Evolutionary conservation across 2,113 vertebrate species (phyloP), one percentile per base, ranked within the genome.

Genomic region (Etheostoma spectabile): DNA sequence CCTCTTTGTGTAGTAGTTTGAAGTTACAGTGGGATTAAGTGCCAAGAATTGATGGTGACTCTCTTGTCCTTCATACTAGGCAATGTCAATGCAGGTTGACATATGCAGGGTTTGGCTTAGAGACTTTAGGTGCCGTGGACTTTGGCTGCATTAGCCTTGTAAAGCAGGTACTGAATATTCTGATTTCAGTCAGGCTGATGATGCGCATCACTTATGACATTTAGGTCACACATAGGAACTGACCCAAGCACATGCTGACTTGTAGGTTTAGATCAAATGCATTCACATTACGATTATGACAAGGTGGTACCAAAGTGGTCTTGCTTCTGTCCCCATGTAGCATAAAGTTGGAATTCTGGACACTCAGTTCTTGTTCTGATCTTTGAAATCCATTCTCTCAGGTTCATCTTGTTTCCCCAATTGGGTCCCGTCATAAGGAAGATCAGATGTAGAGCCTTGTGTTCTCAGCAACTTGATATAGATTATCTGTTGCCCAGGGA

Each of bases 1-100:
- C 79, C 60, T 83, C 85, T 74, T 80, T 42, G 6, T 56, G 55
- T 6, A 30, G 27, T 59, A 62, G 35, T 53, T 19, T 69, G 16
- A 52, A 63, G 57, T 56, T 59, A 35, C 1, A 33, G 5, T 15
- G 3, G 62, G 42, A 27, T 6, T 33, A 69, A 46, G 14, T 24
- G 42, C 10, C 1, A 18, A 73, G 35, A 66, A 48, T 0, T 19
- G 14, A 45, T 21, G 3, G 12, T 52, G 30, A 74, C 30, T 30
- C 10, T 35, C 11, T 42, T 18, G 7, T 51, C 46, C 56, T 42
- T 60, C 52, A 60, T 24, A 33, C 6, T 13, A 0, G 51, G 35
- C 8, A 52, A 61, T 15, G 22, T 42, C 57, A 68, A 73, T 8
- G 4, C 48, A 71, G 24, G 59, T 0, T 30, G 67, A 35, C 2